Evolutionary conservation across 2,797 vertebrate genomes (phyloP).

Genomic region (Microcaecilia unicolor): DNA sequence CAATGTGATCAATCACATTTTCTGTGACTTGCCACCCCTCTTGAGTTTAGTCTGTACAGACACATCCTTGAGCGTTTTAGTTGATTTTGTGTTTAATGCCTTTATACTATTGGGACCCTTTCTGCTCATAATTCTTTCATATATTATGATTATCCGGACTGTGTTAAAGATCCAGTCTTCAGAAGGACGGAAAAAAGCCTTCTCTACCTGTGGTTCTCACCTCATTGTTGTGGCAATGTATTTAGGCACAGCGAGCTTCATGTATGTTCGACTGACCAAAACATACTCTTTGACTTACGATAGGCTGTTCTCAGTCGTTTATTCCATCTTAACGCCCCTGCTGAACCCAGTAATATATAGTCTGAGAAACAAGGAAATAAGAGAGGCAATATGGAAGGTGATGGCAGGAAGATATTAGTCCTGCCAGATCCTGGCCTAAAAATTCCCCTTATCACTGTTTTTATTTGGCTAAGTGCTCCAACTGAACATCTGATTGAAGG

Average conservation of each 20-base stretch:
- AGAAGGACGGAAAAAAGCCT: constrained; percentile 41
- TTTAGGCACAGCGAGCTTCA: constrained; percentile 26
- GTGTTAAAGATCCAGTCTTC: constrained; percentile 38
- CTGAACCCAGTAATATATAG: constrained; percentile 56
- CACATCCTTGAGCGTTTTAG: constrained; percentile 29
- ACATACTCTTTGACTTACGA: background rate
- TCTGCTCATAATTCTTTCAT: constrained; percentile 48
- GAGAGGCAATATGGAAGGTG: constrained; percentile 9
- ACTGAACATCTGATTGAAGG: no score
- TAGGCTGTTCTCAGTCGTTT: constrained; percentile 3
- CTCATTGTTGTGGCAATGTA: constrained; percentile 56
- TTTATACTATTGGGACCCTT: constrained; percentile 37
- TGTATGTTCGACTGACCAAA: background rate
- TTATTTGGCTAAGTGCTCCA: no score
- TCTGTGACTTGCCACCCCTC: constrained; percentile 55
- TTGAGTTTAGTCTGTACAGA: constrained; percentile 35
- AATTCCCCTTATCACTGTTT: no score
- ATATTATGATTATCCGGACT: constrained; percentile 40
- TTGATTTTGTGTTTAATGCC: constrained; percentile 44
- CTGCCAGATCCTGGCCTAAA: no score
- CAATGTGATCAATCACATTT: constrained; percentile 51
- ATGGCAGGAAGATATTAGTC: no score
- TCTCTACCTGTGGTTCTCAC: constrained; percentile 61
- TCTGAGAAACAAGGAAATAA: constrained; percentile 6
- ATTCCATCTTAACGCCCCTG: constrained; percentile 39